Evolutionary conservation across 2,888 invertebrate species (phyloP), one percentile per base, ranked within the genome.

Genomic region (Drosophila recens): DNA sequence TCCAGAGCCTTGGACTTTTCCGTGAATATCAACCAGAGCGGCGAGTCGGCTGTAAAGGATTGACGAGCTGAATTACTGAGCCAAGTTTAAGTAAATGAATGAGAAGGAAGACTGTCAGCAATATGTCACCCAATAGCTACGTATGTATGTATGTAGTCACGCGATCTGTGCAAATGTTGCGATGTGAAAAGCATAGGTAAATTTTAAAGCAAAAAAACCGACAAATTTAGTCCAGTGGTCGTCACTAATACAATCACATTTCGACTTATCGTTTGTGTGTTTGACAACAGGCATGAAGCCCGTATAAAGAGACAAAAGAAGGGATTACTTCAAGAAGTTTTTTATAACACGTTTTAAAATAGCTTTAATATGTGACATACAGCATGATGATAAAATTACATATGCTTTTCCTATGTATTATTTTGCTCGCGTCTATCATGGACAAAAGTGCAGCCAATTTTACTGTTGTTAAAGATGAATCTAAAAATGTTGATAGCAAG

Each of bases 1-100:
- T 95, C 95, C 66, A 98, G 91, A 0, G 97, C 97, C 90, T 96
- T 95, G 0, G 92, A 90, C 92, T 96, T 96, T 75, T 96, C 95
- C 65, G 94, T 93, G 90, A 95, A 97, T 0, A 97, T 95, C 56
- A 85, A 71, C 90, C 86, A 90, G 9, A 87, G 63, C 9, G 83
- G 85, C 36, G 85, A 82, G 36, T 87, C 82, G 48, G 80, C 91
- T 91, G 72, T 40, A 79, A 76, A 52, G 36, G 34, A 58, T 72
- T 58, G 15, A 9, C n/a, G n/a, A 65, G 46, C 33, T 43, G 33
- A 62, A 52, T 54, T 36, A 61, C 4, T 11, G 13, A 15, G 27
- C 9, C 20, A 38, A n/a, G 38, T n/a, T 6, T 2, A 38, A n/a
- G 27, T 33, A 20, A 43, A 20, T 15, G 15, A 68, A 49, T 38